A percentile compares a stretch with the other conserved stretches of the same genome.
Evolutionary conservation across 2,113 vertebrate species (phyloP).

Genomic region (Mus musculus): DNA sequence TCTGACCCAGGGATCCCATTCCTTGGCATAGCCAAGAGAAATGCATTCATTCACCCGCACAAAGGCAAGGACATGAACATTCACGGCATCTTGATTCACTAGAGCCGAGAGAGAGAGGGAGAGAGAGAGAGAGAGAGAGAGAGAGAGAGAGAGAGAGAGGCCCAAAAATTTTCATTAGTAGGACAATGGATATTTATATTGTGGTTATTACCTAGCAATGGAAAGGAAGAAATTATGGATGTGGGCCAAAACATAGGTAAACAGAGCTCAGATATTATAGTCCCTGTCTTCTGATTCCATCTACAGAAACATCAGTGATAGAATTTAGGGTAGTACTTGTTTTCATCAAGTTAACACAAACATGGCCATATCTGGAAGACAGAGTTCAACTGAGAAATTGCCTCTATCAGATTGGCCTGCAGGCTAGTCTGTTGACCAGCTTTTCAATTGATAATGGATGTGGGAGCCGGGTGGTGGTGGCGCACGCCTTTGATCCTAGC

Average conservation of each 20-base stretch:
- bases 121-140: accelerated
- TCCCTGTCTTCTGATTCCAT: neutral
- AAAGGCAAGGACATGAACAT: neutral
- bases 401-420: neutral
- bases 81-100: constrained; percentile 18
- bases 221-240: neutral
- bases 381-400: neutral
- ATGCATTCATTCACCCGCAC: neutral
- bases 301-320: neutral
- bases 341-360: neutral
- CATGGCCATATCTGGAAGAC: neutral
- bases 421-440: neutral
- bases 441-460: neutral
- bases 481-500: too few relatives aligned
- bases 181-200: constrained; percentile 2
- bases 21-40: constrained; percentile 36
- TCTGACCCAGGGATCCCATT: neutral
- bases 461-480: neutral
- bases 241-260: neutral
- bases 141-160: neutral
- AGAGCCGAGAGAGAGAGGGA: neutral
- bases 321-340: neutral
- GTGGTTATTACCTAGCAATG: neutral
- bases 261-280: neutral
- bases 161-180: neutral